phyloP scores from a whole-genome alignment of 2,113 vertebrate genomes.

The Spilogale gracilis region DNA sequence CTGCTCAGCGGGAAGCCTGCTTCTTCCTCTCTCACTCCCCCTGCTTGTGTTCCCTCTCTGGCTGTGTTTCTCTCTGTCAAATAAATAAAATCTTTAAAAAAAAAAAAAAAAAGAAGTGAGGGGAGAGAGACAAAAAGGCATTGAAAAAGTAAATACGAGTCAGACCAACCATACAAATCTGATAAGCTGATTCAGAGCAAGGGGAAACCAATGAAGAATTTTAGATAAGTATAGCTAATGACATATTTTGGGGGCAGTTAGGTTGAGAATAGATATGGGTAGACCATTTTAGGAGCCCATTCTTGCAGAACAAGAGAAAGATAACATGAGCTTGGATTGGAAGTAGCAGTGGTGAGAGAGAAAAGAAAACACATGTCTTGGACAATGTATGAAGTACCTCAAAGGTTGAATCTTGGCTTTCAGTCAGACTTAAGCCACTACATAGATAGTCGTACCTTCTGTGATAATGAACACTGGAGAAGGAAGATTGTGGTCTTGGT shows the following conservation, averaged over 20 bases:
- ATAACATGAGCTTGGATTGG: neutral
- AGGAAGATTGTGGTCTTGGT: neutral
- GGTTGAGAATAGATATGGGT: neutral
- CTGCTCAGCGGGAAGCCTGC: too few relatives aligned
- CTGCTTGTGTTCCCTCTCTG: too few relatives aligned
- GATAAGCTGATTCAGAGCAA: neutral
- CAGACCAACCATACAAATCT: neutral
- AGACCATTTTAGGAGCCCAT: neutral
- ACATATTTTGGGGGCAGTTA: neutral
- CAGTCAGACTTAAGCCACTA: neutral
- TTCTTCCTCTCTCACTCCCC: too few relatives aligned
- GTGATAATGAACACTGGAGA: neutral
- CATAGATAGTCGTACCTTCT: neutral
- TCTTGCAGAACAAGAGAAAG: neutral
- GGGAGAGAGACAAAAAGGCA: neutral
- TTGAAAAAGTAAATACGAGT: neutral
- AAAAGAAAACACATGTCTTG: neutral
- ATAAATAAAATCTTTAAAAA: too few relatives aligned
- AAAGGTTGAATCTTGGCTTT: conserved; percentile 1
- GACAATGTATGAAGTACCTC: neutral
- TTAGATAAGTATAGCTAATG: neutral
- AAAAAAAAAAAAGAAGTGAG: neutral
- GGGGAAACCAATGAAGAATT: neutral
- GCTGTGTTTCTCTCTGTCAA: too few relatives aligned
- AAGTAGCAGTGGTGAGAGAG: neutral